Conservation (phyloP, 2,113 vertebrate genomes). For the Catharus minimus region DNA sequence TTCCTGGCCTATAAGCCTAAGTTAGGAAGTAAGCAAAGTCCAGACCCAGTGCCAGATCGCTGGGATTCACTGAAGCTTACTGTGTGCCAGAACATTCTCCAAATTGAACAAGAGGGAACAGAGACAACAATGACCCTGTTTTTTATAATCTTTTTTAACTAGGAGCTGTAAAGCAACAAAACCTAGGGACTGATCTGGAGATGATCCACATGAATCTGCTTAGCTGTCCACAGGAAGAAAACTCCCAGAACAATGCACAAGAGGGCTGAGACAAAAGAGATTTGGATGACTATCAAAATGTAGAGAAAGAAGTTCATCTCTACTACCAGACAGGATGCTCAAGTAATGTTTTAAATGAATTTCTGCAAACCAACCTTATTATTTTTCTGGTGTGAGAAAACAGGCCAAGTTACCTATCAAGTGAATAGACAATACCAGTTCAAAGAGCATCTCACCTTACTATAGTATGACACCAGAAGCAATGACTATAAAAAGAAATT, state of each 20-base stretch:
- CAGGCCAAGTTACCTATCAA: background rate
- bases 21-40: slow-evolving; percentile 74
- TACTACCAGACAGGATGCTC: slow-evolving; percentile 2
- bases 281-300: slow-evolving; percentile 15
- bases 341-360: slow-evolving; percentile 13
- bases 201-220: slow-evolving; percentile 63
- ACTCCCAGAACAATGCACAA: slow-evolving; percentile 57
- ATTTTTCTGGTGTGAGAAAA: slow-evolving; percentile 8
- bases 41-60: slow-evolving; percentile 71
- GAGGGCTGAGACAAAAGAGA: slow-evolving; percentile 29
- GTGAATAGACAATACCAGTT: background rate
- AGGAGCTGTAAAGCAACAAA: slow-evolving; percentile 45
- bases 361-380: background rate
- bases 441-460: background rate
- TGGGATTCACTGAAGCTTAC: slow-evolving; percentile 52
- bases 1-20: slow-evolving; percentile 74
- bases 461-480: background rate
- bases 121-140: slow-evolving; percentile 72
- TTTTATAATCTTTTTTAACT: slow-evolving; percentile 50
- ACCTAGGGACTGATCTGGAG: slow-evolving; percentile 40
- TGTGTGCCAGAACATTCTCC: slow-evolving; percentile 75
- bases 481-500: background rate
- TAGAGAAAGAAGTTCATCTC: background rate
- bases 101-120: slow-evolving; percentile 71
- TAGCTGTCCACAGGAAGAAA: slow-evolving; percentile 58